These are phyloP conservation scores for Chionodraco myersi DNA, from an alignment of 2,113 vertebrate species.

Conservation along the genomic window DNA sequence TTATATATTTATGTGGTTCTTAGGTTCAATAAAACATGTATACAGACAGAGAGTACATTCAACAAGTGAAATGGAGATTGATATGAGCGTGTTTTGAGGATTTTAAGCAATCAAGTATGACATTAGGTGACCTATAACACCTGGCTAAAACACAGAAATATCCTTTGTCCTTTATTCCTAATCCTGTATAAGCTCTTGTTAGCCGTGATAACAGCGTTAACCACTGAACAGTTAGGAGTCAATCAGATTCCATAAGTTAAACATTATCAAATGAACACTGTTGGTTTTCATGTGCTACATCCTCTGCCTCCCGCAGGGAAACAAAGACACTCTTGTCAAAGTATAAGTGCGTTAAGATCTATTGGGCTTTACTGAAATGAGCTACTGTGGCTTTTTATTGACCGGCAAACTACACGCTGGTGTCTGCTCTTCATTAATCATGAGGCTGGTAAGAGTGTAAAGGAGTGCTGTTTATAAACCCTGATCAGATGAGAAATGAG, in stretches of 20 bases:
- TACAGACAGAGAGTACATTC: too few species aligned
- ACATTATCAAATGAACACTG: slow-evolving; percentile 8
- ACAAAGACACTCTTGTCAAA: slow-evolving; percentile 8
- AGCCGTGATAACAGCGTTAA: neutral
- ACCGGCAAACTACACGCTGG: neutral
- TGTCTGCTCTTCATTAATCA: slow-evolving; percentile 8
- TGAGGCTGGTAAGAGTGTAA: neutral
- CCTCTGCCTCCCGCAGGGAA: slow-evolving; percentile 1
- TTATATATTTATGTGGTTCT: neutral
- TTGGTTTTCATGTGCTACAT: slow-evolving; percentile 13
- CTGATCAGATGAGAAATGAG: slow-evolving; percentile 23
- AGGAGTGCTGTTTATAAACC: slow-evolving; percentile 7
- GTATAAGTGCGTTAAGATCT: slow-evolving; percentile 4
- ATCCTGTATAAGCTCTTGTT: slow-evolving; percentile 2
- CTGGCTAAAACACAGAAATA: neutral
- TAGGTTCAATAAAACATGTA: neutral
- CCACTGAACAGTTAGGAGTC: neutral
- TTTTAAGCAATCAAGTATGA: neutral
- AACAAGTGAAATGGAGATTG: neutral
- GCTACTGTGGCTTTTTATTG: slow-evolving; percentile 4
- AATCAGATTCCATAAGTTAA: neutral
- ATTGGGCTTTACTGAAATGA: slow-evolving; percentile 23
- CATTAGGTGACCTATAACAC: neutral
- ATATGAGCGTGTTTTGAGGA: neutral
- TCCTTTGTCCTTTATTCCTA: neutral